Evolutionary conservation across 2,113 vertebrate genomes (phyloP).

Genomic region (Syngnathoides biaculeatus): DNA sequence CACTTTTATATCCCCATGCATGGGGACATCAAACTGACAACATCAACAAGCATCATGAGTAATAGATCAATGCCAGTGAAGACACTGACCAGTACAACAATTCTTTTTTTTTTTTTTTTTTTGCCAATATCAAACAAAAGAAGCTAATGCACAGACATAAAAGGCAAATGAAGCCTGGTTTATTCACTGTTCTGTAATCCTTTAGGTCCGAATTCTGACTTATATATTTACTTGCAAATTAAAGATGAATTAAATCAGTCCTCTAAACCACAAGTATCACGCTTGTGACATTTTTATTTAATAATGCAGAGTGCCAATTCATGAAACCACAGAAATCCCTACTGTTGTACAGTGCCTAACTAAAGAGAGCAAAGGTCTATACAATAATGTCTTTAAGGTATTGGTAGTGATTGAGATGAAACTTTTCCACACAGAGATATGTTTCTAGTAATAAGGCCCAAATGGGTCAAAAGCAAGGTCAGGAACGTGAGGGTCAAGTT

Average conservation of each 20-base stretch:
- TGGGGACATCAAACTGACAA: constrained; percentile 23
- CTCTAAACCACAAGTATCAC: neutral
- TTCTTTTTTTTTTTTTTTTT: neutral
- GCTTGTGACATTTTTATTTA: neutral
- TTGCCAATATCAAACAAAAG: neutral
- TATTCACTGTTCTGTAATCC: no score
- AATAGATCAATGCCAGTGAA: constrained; percentile 25
- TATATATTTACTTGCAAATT: neutral
- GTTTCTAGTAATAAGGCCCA: constrained; percentile 42
- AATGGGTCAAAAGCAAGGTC: constrained; percentile 39
- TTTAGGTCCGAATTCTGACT: no score
- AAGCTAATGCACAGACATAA: neutral
- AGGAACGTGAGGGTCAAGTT: constrained; percentile 35
- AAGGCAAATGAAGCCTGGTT: neutral
- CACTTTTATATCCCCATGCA: constrained; percentile 23
- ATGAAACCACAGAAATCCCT: neutral
- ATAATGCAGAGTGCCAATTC: neutral
- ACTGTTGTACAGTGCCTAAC: neutral
- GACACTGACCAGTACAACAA: constrained; percentile 3
- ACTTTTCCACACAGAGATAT: constrained; percentile 16
- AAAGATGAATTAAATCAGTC: neutral
- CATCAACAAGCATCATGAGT: constrained; percentile 25
- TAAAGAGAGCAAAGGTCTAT: neutral
- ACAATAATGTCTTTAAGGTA: constrained; percentile 26
- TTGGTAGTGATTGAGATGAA: constrained; percentile 40